A percentile compares a stretch with the other conserved stretches of the same genome.
Conservation (phyloP, 2,888 invertebrate species). For the Callinectes sapidus region DNA sequence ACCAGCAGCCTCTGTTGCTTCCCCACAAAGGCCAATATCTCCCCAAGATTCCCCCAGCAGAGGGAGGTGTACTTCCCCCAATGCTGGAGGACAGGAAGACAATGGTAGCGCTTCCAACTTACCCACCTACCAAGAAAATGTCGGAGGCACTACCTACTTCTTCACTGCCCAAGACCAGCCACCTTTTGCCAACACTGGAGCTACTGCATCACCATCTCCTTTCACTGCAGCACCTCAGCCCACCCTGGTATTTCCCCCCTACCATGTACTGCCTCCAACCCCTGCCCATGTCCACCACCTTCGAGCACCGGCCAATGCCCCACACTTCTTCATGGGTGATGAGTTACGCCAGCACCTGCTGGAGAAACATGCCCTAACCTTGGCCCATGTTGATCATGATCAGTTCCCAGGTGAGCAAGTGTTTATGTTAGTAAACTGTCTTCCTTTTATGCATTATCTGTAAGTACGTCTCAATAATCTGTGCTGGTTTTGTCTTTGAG, state of each 20-base stretch:
- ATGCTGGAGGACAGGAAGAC: constrained; percentile 36
- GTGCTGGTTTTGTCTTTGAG: background rate
- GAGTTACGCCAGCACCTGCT: constrained; percentile 87
- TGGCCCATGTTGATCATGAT: constrained; percentile 85
- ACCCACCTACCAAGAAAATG: constrained; percentile 72
- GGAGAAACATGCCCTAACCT: constrained; percentile 84
- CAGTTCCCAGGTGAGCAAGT: constrained; percentile 79
- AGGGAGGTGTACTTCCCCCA: constrained; percentile 55
- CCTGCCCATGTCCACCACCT: constrained; percentile 72
- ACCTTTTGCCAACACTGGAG: constrained; percentile 34
- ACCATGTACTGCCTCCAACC: constrained; percentile 69
- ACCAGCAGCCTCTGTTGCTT: constrained; percentile 58
- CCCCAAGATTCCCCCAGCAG: constrained; percentile 54
- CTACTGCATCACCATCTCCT: constrained; percentile 51
- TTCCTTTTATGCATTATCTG: background rate
- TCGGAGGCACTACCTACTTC: constrained; percentile 73
- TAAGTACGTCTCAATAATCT: background rate
- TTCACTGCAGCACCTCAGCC: constrained; percentile 54
- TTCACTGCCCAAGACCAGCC: constrained; percentile 64
- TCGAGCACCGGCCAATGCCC: constrained; percentile 60
- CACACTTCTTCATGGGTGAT: constrained; percentile 87
- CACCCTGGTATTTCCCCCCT: constrained; percentile 65
- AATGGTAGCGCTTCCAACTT: constrained; percentile 48
- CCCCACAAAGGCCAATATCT: constrained; percentile 56
- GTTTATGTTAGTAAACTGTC: background rate